phyloP scores from a whole-genome alignment of 1,140 invertebrate genomes.

The Sipha flava region DNA sequence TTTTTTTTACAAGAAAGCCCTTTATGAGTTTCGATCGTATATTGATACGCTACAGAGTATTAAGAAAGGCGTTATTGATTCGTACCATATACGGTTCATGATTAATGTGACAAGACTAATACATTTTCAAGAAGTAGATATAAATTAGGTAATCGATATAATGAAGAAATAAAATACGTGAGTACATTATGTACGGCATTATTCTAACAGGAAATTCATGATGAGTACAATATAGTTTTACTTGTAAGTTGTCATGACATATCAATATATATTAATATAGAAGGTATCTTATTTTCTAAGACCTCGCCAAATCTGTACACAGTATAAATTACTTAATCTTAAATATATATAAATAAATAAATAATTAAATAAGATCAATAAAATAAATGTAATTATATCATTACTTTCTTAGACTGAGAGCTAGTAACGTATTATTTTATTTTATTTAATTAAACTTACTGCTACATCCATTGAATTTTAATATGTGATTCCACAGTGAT shows the following conservation, averaged over 20 bases:
- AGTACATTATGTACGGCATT: neutral
- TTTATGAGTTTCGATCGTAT: neutral
- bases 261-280: neutral
- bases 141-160: neutral
- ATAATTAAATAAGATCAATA: too few relatives aligned
- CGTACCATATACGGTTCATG: neutral
- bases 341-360: too few relatives aligned
- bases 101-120: slow-evolving; percentile 7
- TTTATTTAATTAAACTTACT: too few relatives aligned
- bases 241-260: neutral
- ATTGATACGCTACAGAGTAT: neutral
- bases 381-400: too few relatives aligned
- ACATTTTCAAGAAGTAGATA: neutral
- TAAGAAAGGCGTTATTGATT: slow-evolving; percentile 7
- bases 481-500: too few relatives aligned
- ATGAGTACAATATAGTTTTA: neutral
- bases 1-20: neutral
- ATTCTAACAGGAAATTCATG: neutral
- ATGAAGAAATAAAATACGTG: slow-evolving; percentile 3
- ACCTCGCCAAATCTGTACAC: neutral
- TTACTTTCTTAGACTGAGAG: too few relatives aligned
- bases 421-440: too few relatives aligned
- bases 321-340: too few relatives aligned
- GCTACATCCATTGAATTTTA: too few relatives aligned
- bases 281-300: neutral